phyloP scores from a whole-genome alignment of 2,113 vertebrate genomes.

The Actenoides hombroni region DNA sequence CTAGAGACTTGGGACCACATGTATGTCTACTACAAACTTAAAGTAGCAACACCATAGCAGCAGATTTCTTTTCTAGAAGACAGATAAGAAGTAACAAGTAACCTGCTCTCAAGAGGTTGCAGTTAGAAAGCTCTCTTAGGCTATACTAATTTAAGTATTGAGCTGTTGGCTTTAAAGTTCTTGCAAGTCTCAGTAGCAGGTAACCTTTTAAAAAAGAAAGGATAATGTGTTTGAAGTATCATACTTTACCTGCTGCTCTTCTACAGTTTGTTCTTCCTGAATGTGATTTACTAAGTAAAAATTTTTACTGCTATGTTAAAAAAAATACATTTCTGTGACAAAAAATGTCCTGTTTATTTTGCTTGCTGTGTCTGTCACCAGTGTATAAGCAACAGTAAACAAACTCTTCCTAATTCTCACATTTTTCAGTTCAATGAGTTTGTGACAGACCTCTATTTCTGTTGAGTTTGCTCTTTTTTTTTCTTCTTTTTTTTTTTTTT shows the following conservation, averaged over 20 bases:
- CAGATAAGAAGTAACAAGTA: background rate
- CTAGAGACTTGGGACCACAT: background rate
- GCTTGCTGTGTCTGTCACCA: background rate
- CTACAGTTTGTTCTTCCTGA: background rate
- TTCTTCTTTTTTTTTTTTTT: background rate
- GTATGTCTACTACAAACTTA: background rate
- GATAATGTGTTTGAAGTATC: background rate
- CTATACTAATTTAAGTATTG: background rate
- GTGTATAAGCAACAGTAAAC: background rate
- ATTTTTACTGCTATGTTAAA: background rate
- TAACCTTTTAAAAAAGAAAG: background rate
- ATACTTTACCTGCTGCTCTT: background rate
- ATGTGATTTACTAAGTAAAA: background rate
- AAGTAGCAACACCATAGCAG: background rate
- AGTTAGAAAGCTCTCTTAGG: background rate
- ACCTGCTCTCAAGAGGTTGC: background rate
- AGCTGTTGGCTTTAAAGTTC: background rate
- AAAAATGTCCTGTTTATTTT: background rate
- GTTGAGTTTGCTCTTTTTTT: background rate
- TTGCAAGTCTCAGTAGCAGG: background rate
- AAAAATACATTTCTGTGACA: background rate
- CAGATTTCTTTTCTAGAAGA: background rate
- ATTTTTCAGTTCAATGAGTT: background rate
- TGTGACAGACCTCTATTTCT: background rate
- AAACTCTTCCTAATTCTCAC: background rate